phyloP scores from a whole-genome alignment of 2,113 vertebrate genomes.

The Stictonetta naevosa region DNA sequence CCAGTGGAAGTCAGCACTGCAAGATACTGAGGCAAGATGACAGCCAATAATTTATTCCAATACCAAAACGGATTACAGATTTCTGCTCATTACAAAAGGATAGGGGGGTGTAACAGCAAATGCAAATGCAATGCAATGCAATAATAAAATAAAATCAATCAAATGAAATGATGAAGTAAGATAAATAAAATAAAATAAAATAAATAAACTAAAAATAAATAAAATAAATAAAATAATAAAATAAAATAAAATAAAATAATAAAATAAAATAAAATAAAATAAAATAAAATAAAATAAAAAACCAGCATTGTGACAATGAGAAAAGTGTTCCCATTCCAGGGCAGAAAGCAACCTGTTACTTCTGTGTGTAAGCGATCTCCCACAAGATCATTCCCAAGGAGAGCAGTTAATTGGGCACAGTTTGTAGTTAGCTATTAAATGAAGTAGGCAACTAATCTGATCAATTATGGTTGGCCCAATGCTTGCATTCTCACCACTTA shows the following conservation, averaged over 20 bases:
- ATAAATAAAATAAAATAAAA: no score
- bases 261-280: no score
- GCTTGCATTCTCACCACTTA: rapidly evolving
- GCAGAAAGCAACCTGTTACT: not conserved
- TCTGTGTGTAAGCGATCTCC: rapidly evolving
- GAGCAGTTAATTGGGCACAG: not conserved
- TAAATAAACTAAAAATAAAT: no score
- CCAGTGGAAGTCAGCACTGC: not conserved
- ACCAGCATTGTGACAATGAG: no score
- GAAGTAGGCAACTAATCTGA: not conserved
- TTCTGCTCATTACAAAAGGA: not conserved
- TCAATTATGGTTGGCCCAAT: not conserved
- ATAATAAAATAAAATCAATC: no score
- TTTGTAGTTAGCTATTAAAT: not conserved
- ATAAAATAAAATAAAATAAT: no score
- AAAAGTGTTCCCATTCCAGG: not conserved
- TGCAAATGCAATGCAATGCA: no score
- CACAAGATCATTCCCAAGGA: not conserved
- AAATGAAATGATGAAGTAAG: no score
- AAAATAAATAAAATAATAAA: not conserved
- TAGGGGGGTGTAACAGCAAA: not conserved
- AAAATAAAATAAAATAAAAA: not conserved
- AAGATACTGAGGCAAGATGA: not conserved
- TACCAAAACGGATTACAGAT: rapidly evolving
- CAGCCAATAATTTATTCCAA: not conserved